Base-by-base conservation (phyloP, 2,113 vertebrate species). In the Theristicus caerulescens region DNA sequence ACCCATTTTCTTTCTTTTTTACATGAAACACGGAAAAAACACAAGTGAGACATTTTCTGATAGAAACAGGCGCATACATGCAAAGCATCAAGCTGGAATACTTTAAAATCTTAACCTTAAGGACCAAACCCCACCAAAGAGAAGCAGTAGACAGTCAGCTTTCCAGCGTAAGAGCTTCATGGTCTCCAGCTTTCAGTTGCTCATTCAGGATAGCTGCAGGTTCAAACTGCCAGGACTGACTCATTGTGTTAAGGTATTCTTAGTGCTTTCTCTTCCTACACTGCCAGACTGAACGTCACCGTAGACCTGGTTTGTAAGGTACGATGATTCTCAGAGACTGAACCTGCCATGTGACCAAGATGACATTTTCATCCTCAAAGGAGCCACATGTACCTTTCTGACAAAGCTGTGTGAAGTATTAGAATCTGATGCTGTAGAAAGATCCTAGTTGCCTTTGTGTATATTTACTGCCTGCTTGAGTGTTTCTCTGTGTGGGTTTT, bases 371-470 rank as follows among this genome's bases (percentile, higher is more conserved):
- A 97, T 98, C 96, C 96, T 97, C 96, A 90, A 96, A 97, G 94
- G 98, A 98, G 98, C 98, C 99, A 99, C 98, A 97, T 96, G 98
- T 98, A 98, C 98, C 98, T 98, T 99, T 98, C 98, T 98, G 99
- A 98, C 98, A 98, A 99, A 99, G 99, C 99, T 99, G 99, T 99
- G 99, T 99, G 98, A 99, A 99, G 98, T 99, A 98, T 98, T 99
- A 99, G 99, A 99, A 99, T 98, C 99, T 98, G 98, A 99, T 99
- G 99, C 99, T 99, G 99, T 99, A 99, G 99, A 99, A 99, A 98
- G 99, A 99, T 99, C 99, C 99, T 99, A 99, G 99, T 99, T 99
- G 99, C 99, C 99, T 99, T 99, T 99, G 99, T 99, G 99, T 99
- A 99, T 99, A 99, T 99, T 99, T 99, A 99, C 99, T 99, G 99